Evolutionary conservation across 2,888 invertebrate genomes (phyloP), one percentile per base, ranked within the genome.

Genomic region (Tromatobia lineatoria): DNA sequence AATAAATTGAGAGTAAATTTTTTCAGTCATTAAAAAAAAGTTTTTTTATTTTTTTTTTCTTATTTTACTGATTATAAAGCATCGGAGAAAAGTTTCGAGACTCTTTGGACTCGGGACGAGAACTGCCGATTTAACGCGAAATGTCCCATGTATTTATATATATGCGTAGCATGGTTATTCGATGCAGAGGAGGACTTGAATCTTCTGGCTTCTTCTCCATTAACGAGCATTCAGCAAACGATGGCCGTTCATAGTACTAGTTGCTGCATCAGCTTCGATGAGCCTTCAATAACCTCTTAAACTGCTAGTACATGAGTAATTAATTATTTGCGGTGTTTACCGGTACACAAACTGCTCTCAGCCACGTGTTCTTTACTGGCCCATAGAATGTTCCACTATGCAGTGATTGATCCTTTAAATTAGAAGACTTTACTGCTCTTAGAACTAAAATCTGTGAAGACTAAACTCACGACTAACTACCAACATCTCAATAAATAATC

Each of bases 151-250:
- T n/a, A 29, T 34, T 34, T 20, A 61, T 45, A 71, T 13, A 8
- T 61, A 61, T n/a, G n/a, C 11, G 34, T 61, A 61, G 15, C 23
- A 25, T 25, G n/a, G 38, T 42, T 71, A 57, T 38, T 38, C 38
- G 20, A 38, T 25, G 42, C 57, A 11, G n/a, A 10, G 59, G n/a
- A 42, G 45, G 3, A 3, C 25, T 42, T 47, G 25, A 45, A 59
- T 73, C 59, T 59, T 59, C n/a, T 6, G 20, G 59, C 25, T 59
- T 45, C 42, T 42, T 59, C 25, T 23, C 71, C 25, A 45, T 73
- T 73, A 73, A 73, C n/a, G 73, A 59, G 59, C 18, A 29, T 73
- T 73, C 59, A 73, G 34, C n/a, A 34, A 34, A 59, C 25, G 25
- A 45, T 45, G 54, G 23, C 57, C 71, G 54, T 29, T 52, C 29